Evolutionary conservation across 2,888 invertebrate genomes (phyloP).

Genomic region (Brassicogethes aeneus): DNA sequence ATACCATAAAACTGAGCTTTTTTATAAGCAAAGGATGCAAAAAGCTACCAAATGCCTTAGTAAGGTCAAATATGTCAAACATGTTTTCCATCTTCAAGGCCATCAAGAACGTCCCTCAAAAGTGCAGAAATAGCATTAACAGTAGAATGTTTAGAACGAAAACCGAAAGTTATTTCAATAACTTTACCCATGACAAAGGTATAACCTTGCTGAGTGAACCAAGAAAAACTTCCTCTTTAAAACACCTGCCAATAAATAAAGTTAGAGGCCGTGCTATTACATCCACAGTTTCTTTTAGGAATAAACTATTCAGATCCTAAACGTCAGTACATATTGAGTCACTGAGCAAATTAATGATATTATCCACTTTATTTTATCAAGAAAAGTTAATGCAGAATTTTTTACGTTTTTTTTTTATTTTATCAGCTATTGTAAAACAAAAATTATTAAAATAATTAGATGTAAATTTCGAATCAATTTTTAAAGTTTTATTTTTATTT

Average conservation of each 20-base stretch:
- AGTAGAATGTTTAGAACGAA: not conserved
- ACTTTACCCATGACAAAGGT: slow-evolving; percentile 1
- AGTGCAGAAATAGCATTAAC: slow-evolving; percentile 1
- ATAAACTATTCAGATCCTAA: not conserved
- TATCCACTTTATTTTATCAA: not conserved
- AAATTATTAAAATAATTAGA: no score
- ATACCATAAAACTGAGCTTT: not conserved
- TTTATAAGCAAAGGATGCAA: not conserved
- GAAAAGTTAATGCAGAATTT: not conserved
- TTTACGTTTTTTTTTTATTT: not conserved
- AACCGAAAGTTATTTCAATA: slow-evolving; percentile 2
- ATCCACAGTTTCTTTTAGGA: slow-evolving; percentile 7
- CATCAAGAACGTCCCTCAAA: not conserved
- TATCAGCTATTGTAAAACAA: slow-evolving; percentile 1
- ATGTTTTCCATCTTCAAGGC: slow-evolving; percentile 1
- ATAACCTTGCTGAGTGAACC: slow-evolving; percentile 1
- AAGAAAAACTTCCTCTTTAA: not conserved
- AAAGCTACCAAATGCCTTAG: slow-evolving; percentile 2
- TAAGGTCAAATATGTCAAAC: slow-evolving; percentile 2
- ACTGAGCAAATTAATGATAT: not conserved
- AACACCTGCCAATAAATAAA: slow-evolving; percentile 3
- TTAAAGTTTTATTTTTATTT: no score
- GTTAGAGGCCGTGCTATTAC: slow-evolving; percentile 2
- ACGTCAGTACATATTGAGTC: not conserved
- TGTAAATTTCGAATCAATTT: no score